Conservation (phyloP, 2,113 vertebrate genomes). For the Chloropsis cyanopogon region DNA sequence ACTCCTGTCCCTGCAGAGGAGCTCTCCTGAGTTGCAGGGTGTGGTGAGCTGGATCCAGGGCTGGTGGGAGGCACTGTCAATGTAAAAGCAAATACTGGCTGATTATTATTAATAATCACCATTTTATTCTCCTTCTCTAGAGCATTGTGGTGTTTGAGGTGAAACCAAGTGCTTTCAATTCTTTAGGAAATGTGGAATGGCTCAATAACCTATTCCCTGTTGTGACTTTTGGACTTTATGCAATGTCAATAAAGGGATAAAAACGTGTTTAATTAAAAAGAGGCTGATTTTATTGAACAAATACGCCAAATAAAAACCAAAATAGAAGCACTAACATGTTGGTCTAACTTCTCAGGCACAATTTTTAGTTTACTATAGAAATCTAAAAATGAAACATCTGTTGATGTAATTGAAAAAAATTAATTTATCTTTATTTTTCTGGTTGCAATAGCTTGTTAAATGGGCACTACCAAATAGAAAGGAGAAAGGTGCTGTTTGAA, state of each 20-base stretch:
- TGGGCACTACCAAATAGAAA: not conserved
- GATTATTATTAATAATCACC: not conserved
- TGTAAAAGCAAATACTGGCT: not conserved
- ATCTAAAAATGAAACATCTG: not conserved
- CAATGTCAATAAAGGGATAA: conserved; percentile 16
- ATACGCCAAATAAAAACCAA: conserved; percentile 2
- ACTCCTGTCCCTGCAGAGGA: not conserved
- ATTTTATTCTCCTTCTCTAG: not conserved
- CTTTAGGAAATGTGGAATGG: not conserved
- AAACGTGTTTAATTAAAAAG: conserved; percentile 54
- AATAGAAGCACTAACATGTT: not conserved
- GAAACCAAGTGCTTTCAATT: conserved; percentile 4
- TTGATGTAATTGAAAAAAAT: not conserved
- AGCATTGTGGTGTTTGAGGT: conserved; percentile 1
- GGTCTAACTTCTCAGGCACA: not conserved
- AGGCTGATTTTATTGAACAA: conserved; percentile 11
- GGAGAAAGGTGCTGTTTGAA: not conserved
- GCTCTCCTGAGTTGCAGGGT: not conserved
- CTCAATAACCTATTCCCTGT: not conserved
- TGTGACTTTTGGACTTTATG: conserved; percentile 19
- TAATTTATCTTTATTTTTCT: not conserved
- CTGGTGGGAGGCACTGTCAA: not conserved
- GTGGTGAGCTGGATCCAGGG: not conserved
- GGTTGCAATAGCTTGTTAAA: not conserved
- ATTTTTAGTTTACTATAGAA: not conserved